Conservation (phyloP, 2,888 invertebrate genomes). For the Apoda limacodes region DNA sequence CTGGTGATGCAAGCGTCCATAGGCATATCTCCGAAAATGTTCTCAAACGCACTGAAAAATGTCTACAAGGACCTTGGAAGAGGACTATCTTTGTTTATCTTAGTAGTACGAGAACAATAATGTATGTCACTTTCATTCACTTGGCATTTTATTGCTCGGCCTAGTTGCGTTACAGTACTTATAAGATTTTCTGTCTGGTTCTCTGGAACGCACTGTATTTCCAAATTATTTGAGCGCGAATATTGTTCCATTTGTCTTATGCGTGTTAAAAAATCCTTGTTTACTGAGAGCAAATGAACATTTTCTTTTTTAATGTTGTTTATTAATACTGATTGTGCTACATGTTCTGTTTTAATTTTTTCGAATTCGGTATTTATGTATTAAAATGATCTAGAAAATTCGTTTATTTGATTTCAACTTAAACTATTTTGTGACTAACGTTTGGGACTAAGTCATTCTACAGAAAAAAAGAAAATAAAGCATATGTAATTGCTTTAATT, state of each 20-base stretch:
- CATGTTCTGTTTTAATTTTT: too few species aligned
- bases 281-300: constrained; percentile 8
- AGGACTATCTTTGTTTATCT: constrained; percentile 11
- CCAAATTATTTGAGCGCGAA: constrained; percentile 15
- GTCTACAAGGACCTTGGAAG: constrained; percentile 9
- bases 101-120: constrained; percentile 15
- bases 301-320: background rate
- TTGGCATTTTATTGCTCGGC: constrained; percentile 13
- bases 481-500: too few species aligned
- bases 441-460: too few species aligned
- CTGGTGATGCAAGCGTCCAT: too few species aligned
- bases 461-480: too few species aligned
- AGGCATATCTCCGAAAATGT: too few species aligned
- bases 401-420: too few species aligned
- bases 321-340: constrained; percentile 1
- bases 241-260: constrained; percentile 16
- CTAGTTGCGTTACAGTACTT: constrained; percentile 13
- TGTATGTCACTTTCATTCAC: constrained; percentile 16
- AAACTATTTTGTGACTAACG: too few species aligned
- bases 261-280: constrained; percentile 9
- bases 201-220: constrained; percentile 19
- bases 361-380: too few species aligned
- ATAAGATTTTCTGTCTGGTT: constrained; percentile 17
- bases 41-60: constrained; percentile 10
- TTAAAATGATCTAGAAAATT: too few species aligned